Evolutionary conservation across 2,113 vertebrate genomes (phyloP), one percentile per base, ranked within the genome.

Genomic region (Lophotis ruficrista): DNA sequence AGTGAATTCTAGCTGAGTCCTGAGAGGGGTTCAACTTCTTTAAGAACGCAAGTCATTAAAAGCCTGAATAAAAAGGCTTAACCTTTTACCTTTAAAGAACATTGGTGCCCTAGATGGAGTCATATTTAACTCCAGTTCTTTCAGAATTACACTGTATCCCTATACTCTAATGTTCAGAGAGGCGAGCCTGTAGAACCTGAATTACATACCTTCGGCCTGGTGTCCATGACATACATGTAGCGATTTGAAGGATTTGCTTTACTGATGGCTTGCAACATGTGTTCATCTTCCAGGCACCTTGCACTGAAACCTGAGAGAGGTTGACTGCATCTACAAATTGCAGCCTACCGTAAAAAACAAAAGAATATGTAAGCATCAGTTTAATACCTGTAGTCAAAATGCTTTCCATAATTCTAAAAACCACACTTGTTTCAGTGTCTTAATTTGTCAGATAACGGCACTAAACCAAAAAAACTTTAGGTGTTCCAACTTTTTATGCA

Each of bases 231-330:
- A 13, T 99, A 99, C 98, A 99, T 98, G 45, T 98, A 99, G 68
- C 98, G 98, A 96, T 98, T 99, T 88, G 98, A 98, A 94, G 99
- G 99, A 93, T 99, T 99, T 93, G 99, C 98, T 97, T 99, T 99
- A 97, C 99, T 99, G 96, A 99, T 99, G 88, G 99, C 99, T 98
- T 99, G 99, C 96, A 99, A 98, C 98, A 99, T 98, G 93, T 99
- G 98, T 75, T 99, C 99, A 62, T 99, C 99, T 94, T 99, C 99
- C 72, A 99, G 96, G 95, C 99, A 99, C 60, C 99, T 98, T 25
- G 99, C 99, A 79, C 99, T 99, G 98, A 99, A 99, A 83, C 99
- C 99, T 33, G 99, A 99, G 51, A 99, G 98, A 43, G 99, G 99
- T 25, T 99, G 99, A 95, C 99, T 99, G 96, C 99, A 99, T 58